A percentile compares a stretch with the other conserved stretches of the same genome.
Evolutionary conservation across 2,797 vertebrate genomes (phyloP).

Genomic region (Tragelaphus oryx): DNA sequence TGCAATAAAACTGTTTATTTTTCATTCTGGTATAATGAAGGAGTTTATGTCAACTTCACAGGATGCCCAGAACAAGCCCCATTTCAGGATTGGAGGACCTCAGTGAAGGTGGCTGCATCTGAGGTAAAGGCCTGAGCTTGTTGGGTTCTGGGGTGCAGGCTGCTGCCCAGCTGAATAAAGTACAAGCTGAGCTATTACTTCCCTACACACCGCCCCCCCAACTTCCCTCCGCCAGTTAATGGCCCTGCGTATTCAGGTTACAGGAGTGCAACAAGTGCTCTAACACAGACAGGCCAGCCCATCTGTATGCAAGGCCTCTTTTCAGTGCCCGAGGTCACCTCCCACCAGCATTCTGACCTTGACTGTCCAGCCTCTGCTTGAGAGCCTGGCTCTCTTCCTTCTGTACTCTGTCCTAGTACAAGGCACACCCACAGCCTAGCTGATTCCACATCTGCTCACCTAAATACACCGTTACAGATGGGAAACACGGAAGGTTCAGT

Average conservation of each 20-base stretch:
- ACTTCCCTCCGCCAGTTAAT: not conserved
- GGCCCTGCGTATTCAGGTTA: not conserved
- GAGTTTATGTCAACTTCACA: not conserved
- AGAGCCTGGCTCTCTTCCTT: not conserved
- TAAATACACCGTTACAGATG: too few species aligned
- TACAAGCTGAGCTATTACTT: not conserved
- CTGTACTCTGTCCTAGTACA: not conserved
- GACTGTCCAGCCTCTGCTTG: not conserved
- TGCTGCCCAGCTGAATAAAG: not conserved
- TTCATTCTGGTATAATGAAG: not conserved
- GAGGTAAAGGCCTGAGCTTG: not conserved
- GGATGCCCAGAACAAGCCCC: not conserved
- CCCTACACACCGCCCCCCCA: not conserved
- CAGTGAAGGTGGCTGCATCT: too few species aligned
- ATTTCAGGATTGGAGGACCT: not conserved
- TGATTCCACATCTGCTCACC: not conserved
- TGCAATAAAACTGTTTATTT: constrained; percentile 52
- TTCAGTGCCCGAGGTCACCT: too few species aligned
- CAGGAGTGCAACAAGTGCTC: not conserved
- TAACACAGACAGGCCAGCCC: not conserved
- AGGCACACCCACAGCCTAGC: not conserved
- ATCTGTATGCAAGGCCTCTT: not conserved
- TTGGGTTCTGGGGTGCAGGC: not conserved
- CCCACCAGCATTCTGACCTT: not conserved
- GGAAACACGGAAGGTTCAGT: not conserved